Base-by-base conservation (phyloP, 2,888 invertebrate genomes). In the Stenodema calcarata region DNA sequence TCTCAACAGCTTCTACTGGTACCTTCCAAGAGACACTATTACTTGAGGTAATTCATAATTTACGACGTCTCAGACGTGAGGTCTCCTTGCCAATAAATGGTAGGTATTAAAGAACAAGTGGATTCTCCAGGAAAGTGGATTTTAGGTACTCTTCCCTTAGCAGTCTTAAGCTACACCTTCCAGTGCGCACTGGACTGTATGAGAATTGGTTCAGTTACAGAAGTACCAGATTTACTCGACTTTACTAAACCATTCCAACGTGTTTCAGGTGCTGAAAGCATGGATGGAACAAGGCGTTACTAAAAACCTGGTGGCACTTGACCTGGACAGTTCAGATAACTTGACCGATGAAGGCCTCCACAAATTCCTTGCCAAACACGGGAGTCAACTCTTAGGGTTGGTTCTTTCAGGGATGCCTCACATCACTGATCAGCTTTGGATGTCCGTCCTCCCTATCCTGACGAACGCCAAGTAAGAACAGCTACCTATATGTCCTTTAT, bases 381-480 rank as follows among this genome's bases (percentile, higher is more conserved):
- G 99, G 4, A 94, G 94, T 88, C 97, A 98, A 91, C 93, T 99
- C 87, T 94, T 95, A 92, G 99, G 98, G 0, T 93, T 99, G 69
- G 94, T 95, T 87, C 92, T 99, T 41, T 96, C 97, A 87, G 98
- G 99, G 75, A 99, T 99, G 95, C 96, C 99, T 0, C 99, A 99
- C 91, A 96, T 99, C 89, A 98, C 99, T 0, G 99, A 99, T 92
- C 97, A 98, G 91, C 94, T 99, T 89, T 99, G 99, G 98, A 97
- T 98, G 92, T 96, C 97, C 89, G 96, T 98, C 88, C 93, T 99
- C 89, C 97, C 98, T 0, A 95, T 97, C 88, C 92, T 99, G 81
- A 95, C 94, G 87, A 98, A 98, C 91, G 96, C 98, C 89, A 97
- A 95, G 99, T 99, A 91, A 35, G 35, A 2, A 35, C 35, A 35